Percentiles rank a stretch among this genome's conserved stretches.
Evolutionary conservation across 2,888 invertebrate genomes (phyloP).

Genomic region (Blomia tropicalis): DNA sequence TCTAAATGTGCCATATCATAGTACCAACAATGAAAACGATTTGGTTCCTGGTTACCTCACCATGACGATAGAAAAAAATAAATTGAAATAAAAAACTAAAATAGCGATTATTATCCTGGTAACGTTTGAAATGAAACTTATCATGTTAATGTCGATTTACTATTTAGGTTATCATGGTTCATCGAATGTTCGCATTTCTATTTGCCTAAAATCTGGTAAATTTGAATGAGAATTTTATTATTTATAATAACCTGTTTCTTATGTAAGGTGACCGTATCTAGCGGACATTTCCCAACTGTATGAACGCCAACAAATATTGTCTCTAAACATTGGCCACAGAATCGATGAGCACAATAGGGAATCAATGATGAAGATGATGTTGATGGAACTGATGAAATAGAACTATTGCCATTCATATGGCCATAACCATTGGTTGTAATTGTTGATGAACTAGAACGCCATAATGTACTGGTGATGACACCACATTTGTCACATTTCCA

Average conservation of each 20-base stretch:
- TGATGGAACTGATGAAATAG: neutral
- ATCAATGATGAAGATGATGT: neutral
- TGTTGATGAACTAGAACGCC: neutral
- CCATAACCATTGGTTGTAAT: constrained; percentile 11
- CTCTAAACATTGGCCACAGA: constrained; percentile 15
- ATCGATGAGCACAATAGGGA: constrained; percentile 9
- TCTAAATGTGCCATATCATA: no score
- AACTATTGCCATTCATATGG: neutral
- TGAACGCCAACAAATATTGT: constrained; percentile 6
- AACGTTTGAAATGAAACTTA: no score
- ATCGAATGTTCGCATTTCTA: no score
- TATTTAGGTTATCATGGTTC: no score
- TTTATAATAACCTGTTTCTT: constrained; percentile 20
- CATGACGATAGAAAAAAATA: no score
- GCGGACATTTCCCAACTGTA: constrained; percentile 5
- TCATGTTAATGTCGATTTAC: no score
- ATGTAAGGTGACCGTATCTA: constrained; percentile 1
- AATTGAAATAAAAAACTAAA: no score
- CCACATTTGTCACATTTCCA: constrained; percentile 20
- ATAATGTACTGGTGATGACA: constrained; percentile 1
- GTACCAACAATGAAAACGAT: no score
- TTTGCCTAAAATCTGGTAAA: no score
- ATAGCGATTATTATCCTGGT: no score
- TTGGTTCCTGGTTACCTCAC: no score
- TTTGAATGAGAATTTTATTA: no score